Conservation (phyloP, 2,113 vertebrate genomes). For the Leptodactylus fuscus region DNA sequence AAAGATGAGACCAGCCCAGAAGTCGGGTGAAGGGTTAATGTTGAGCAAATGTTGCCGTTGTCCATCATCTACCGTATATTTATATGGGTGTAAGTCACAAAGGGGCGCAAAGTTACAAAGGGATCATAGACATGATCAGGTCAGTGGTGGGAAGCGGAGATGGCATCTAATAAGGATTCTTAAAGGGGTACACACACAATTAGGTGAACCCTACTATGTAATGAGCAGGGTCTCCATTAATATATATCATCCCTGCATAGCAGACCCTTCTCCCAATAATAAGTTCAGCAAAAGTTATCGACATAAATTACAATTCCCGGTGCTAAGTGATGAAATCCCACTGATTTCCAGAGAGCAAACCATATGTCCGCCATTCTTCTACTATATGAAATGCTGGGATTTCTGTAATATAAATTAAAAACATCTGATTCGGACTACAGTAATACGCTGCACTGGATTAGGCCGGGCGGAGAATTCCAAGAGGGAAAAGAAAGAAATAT, state of each 20-base stretch:
- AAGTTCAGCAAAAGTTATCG: constrained; percentile 14
- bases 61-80: no score
- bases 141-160: no score
- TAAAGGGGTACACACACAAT: not conserved
- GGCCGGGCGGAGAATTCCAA: not conserved
- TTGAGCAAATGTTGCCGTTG: no score
- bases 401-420: constrained; percentile 38
- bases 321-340: constrained; percentile 31
- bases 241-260: not conserved
- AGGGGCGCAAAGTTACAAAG: no score
- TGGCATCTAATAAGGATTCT: no score
- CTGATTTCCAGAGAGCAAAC: constrained; percentile 18
- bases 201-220: not conserved
- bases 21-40: no score
- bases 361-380: constrained; percentile 22
- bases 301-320: constrained; percentile 22
- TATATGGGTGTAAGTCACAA: no score
- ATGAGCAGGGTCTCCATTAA: not conserved
- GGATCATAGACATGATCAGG: no score
- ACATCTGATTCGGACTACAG: constrained; percentile 30
- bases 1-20: no score
- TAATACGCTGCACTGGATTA: constrained; percentile 8
- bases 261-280: not conserved
- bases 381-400: constrained; percentile 33
- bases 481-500: not conserved